Evolutionary conservation across 2,888 invertebrate genomes (phyloP).

Genomic region (Pandemis corylana): DNA sequence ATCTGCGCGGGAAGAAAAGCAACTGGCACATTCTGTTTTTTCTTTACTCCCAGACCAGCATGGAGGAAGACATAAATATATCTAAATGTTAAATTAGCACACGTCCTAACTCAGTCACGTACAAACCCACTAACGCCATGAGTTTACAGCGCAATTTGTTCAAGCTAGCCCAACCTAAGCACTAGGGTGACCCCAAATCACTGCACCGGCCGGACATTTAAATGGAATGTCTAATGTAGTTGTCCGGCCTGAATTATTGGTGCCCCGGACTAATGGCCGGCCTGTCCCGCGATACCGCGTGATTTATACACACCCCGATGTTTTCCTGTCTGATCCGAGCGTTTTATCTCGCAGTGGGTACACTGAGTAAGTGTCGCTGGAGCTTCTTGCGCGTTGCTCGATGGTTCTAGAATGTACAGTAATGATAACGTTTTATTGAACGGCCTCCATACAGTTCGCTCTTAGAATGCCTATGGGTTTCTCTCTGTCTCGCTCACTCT

Average conservation of each 20-base stretch:
- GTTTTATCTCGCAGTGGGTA: slow-evolving; percentile 32
- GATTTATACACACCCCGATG: slow-evolving; percentile 51
- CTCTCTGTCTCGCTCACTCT: no score
- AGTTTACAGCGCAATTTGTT: slow-evolving; percentile 34
- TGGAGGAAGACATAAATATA: no score
- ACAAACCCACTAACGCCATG: slow-evolving; percentile 5
- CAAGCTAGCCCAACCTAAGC: slow-evolving; percentile 23
- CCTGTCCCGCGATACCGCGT: slow-evolving; percentile 49
- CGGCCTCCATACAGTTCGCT: no score
- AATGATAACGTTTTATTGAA: no score
- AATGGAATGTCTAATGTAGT: slow-evolving; percentile 47
- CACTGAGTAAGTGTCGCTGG: slow-evolving; percentile 24
- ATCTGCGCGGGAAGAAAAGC: no score
- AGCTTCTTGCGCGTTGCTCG: neutral
- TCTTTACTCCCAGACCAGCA: no score
- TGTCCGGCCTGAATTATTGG: slow-evolving; percentile 52
- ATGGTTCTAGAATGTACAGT: no score
- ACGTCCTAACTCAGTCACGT: slow-evolving; percentile 22
- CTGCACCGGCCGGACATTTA: slow-evolving; percentile 39
- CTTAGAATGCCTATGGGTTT: no score
- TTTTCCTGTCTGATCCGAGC: slow-evolving; percentile 40
- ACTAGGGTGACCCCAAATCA: slow-evolving; percentile 42
- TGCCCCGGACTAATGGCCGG: slow-evolving; percentile 52
- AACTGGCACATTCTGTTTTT: no score
- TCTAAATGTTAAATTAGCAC: neutral